Evolutionary conservation across 1,140 invertebrate genomes (phyloP), one percentile per base, ranked within the genome.

Genomic region (Lepidostoma basale): DNA sequence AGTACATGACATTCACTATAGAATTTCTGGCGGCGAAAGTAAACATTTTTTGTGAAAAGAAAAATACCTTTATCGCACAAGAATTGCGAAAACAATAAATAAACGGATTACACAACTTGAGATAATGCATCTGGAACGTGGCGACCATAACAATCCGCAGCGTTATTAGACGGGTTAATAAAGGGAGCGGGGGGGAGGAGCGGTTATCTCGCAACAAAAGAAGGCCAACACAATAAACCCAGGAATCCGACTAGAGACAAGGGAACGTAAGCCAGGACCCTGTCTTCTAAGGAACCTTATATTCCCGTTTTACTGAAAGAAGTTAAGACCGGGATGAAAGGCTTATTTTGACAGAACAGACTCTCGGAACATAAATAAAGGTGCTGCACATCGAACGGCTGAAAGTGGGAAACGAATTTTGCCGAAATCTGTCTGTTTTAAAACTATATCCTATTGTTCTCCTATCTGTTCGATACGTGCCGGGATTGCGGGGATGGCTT

Each of bases 291-390:
- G 67, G 64, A 64, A 69, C 67, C 67, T 69, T 69, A n/a, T n/a
- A 69, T 64, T 69, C 63, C 62, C 67, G 58, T 69, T 69, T 69
- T 69, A 69, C 67, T 64, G 60, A 58, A 69, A 69, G 67, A 69
- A 69, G 67, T 69, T 69, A 69, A 69, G 60, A 69, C 67, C 52
- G 14, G 67, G 60, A 58, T 64, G 45, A 64, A 69, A 47, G 67
- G 67, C 67, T 69, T 69, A 69, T 69, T 69, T 69, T 69, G 67
- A 69, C 67, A 69, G 67, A 69, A 64, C 67, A 59, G 67, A 69
- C 36, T 69, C 67, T 52, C n/a, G 12, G 49, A 69, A 64, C 67
- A 69, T 69, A 69, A 69, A 69, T 69, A 69, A 69, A 69, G 67
- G 67, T 59, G 59, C 28, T 59, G 54, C 42, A 67, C 60, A 26